phyloP scores from a whole-genome alignment of 1,140 invertebrate genomes.

The Gyrodactylus salaris region DNA sequence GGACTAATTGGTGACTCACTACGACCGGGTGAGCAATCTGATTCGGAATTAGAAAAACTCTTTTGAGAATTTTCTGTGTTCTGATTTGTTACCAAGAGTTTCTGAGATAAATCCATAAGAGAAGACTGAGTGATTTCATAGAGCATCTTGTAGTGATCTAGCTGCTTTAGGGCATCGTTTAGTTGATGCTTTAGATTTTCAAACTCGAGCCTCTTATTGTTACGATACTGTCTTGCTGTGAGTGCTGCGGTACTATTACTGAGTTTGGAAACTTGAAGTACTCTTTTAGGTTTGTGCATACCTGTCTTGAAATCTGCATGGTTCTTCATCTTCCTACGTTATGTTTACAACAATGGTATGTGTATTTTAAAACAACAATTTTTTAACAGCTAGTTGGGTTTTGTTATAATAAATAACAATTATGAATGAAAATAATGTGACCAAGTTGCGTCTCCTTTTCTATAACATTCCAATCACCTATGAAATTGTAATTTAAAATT shows the following conservation, averaged over 20 bases:
- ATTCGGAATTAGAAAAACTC: neutral
- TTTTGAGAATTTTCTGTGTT: neutral
- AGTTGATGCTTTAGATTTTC: neutral
- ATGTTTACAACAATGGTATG: neutral
- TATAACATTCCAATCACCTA: neutral
- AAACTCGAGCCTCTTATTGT: neutral
- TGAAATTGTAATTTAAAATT: neutral
- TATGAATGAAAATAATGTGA: neutral
- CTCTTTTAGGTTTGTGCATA: neutral
- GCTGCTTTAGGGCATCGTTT: neutral
- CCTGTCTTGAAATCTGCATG: neutral
- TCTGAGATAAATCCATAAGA: neutral
- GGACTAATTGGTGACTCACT: neutral
- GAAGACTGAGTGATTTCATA: neutral
- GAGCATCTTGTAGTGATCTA: neutral
- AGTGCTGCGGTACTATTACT: neutral
- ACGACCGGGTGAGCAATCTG: neutral
- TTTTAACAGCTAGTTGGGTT: neutral
- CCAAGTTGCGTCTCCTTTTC: neutral
- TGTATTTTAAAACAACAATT: neutral
- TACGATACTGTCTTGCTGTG: neutral
- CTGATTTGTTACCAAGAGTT: neutral
- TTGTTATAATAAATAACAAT: neutral
- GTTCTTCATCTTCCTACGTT: neutral
- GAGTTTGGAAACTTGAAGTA: neutral